Evolutionary conservation across 2,113 vertebrate genomes (phyloP).

Genomic region (Bungarus multicinctus): DNA sequence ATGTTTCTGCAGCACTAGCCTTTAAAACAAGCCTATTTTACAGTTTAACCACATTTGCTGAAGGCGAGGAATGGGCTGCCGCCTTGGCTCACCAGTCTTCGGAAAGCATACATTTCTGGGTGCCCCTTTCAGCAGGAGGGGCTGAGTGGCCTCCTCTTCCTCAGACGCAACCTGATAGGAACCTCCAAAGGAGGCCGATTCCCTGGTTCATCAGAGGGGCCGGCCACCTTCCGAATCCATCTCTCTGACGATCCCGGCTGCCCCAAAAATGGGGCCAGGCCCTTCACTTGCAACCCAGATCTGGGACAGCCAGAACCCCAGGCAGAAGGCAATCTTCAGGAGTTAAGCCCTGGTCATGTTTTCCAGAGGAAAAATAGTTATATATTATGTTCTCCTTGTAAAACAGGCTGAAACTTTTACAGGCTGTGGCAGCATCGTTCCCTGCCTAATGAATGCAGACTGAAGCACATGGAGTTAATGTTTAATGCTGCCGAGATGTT

Average conservation of each 20-base stretch:
- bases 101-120: rapidly evolving
- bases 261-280: too few species aligned
- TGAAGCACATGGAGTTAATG: background rate
- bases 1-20: background rate
- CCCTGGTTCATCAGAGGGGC: background rate
- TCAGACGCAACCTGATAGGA: background rate
- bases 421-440: background rate
- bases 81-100: rapidly evolving
- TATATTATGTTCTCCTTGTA: background rate
- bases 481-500: background rate
- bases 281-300: background rate
- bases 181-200: background rate
- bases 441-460: background rate
- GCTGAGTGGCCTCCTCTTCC: background rate
- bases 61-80: background rate
- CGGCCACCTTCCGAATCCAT: background rate
- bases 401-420: background rate
- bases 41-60: conserved; percentile 3
- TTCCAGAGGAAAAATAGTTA: background rate
- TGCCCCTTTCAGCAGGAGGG: background rate
- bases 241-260: background rate
- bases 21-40: background rate
- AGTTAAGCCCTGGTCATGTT: too few species aligned
- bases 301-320: background rate
- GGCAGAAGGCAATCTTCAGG: background rate